A percentile compares a stretch with the other conserved stretches of the same genome.
Evolutionary conservation across 2,113 vertebrate genomes (phyloP).

Genomic region (Progne subis): DNA sequence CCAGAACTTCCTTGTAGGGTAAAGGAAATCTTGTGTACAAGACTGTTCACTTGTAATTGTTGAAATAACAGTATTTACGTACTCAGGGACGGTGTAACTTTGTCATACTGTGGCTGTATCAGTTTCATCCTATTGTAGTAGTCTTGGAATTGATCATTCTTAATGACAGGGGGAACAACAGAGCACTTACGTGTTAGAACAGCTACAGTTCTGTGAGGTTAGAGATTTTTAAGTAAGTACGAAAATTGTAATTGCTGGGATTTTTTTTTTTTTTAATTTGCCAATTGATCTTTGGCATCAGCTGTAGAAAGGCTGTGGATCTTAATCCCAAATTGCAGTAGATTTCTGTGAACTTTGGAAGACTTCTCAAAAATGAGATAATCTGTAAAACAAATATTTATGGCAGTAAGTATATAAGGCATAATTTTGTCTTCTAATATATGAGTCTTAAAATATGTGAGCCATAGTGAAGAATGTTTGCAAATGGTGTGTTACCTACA

Average conservation of each 20-base stretch:
- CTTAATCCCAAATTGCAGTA: not conserved
- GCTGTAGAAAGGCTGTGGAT: not conserved
- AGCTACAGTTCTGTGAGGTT: not conserved
- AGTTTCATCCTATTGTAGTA: not conserved
- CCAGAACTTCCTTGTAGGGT: not conserved
- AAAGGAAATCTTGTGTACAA: not conserved
- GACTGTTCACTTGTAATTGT: not conserved
- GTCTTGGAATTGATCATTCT: not conserved
- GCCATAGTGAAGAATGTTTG: not conserved
- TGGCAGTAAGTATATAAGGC: not conserved
- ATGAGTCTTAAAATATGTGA: not conserved
- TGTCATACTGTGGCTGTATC: not conserved
- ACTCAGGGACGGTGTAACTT: not conserved
- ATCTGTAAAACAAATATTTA: not conserved
- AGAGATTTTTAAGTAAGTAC: not conserved
- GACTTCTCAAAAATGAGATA: not conserved
- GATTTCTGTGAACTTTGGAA: not conserved
- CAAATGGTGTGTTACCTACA: not conserved
- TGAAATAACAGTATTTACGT: not conserved
- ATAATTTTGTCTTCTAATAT: not conserved
- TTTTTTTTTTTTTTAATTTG: not conserved
- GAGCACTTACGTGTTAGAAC: not conserved
- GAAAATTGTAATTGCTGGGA: not conserved
- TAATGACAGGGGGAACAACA: not conserved
- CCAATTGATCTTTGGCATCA: not conserved